Conservation (phyloP, 2,113 vertebrate genomes). For the Eurypyga helias region DNA sequence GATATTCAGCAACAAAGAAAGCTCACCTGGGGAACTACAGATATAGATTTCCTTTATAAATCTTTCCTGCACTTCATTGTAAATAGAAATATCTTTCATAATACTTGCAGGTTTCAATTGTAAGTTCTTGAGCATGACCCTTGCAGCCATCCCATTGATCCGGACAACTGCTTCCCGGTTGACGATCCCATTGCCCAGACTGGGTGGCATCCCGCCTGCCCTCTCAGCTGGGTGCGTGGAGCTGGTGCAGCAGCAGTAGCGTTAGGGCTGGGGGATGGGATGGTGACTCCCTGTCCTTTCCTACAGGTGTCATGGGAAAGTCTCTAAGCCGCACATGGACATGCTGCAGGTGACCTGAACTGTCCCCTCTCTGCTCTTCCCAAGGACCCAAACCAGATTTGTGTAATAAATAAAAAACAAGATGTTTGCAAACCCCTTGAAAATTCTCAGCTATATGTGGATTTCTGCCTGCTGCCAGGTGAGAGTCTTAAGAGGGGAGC, state of each 20-base stretch:
- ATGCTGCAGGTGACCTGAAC: neutral
- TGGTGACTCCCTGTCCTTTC: neutral
- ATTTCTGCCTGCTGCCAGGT: neutral
- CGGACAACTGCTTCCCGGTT: neutral
- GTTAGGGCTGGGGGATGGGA: neutral
- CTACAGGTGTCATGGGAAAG: neutral
- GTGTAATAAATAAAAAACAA: neutral
- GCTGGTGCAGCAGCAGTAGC: neutral
- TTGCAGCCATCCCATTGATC: neutral
- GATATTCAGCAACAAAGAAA: neutral
- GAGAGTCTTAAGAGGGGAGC: neutral
- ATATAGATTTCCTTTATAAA: neutral
- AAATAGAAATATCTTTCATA: neutral
- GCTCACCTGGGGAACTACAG: neutral
- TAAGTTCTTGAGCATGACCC: neutral
- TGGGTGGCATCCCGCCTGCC: accelerated
- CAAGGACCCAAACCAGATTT: neutral
- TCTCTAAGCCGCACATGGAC: accelerated
- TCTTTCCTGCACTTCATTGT: neutral
- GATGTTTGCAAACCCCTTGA: neutral
- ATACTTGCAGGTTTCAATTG: neutral
- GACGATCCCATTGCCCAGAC: neutral
- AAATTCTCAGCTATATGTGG: neutral
- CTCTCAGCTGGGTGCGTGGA: accelerated
- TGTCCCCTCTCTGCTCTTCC: neutral